Base-by-base conservation (phyloP, 2,797 vertebrate species). In the Danio albolineatus region DNA sequence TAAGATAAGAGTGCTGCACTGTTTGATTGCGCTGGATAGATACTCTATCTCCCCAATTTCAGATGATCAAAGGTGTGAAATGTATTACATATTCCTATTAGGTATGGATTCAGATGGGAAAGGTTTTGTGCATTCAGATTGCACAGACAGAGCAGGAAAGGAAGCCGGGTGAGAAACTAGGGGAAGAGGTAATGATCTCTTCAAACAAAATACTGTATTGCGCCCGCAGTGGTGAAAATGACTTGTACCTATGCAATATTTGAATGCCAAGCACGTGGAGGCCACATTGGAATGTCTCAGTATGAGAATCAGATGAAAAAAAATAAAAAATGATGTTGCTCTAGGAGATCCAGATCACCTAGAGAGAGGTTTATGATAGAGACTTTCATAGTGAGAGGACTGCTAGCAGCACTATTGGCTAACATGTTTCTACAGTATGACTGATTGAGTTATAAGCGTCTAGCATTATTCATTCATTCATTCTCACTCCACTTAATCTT, bases 51-150 rank as follows among this genome's bases (percentile, higher is more conserved):
- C 53, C 76, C 41, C 73, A 73, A 73, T 83, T 85, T 83, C 57
- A 73, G 61, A 83, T 80, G 81, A 88, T 88, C 82, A 86, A 83
- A 85, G 79, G 81, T 57, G 73, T 73, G 60, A 84, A 84, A 85
- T 83, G 81, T 81, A 83, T 81, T 83, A 82, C 84, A 81, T 46
- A 85, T 86, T 85, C 57, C 36, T 81, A 79, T 80, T 70, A 86
- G 76, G 70, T 48, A 62, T 78, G 66, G 69, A 81, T 67, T 82
- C 78, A 73, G 46, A 86, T 74, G 64, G 44, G 44, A 76, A 81
- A 62, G 74, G 53, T 74, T 43, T 75, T 41, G 14, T 64, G 70
- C 16, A 59, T 62, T 36, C 65, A 78, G 75, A 78, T 36, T 78
- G 62, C 82, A 62, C n/a, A 70, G 14, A 84, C 73, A 19, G 65